phyloP scores from a whole-genome alignment of 1,140 invertebrate genomes.

The Stegodyphus dumicola region DNA sequence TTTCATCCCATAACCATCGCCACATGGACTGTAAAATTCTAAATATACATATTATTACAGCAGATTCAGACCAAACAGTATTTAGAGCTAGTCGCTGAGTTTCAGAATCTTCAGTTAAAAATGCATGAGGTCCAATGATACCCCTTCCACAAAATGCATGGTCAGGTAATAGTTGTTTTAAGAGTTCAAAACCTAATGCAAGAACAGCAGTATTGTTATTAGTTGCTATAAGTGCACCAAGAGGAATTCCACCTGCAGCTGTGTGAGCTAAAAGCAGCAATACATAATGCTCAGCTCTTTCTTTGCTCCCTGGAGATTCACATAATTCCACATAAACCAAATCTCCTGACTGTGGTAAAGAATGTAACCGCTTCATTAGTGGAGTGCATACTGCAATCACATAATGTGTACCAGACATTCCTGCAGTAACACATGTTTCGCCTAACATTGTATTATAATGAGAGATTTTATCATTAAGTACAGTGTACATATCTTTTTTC shows the following conservation, averaged over 20 bases:
- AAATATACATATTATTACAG: conserved; percentile 28
- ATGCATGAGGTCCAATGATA: conserved; percentile 19
- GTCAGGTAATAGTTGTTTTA: conserved; percentile 31
- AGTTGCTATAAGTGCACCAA: conserved; percentile 11
- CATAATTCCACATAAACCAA: conserved; percentile 20
- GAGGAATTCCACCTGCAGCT: conserved; percentile 14
- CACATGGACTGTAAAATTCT: conserved; percentile 34
- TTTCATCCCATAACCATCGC: conserved; percentile 48
- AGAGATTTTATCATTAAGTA: conserved; percentile 10
- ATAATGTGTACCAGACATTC: conserved; percentile 7
- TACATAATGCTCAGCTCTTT: conserved; percentile 29
- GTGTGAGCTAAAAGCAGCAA: conserved; percentile 26
- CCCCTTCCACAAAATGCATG: conserved; percentile 16
- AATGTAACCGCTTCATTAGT: conserved; percentile 33
- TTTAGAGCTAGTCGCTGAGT: not conserved
- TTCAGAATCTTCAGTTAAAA: conserved; percentile 30
- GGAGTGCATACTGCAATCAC: conserved; percentile 29
- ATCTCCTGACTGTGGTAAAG: not conserved
- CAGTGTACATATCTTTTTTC: conserved; percentile 14
- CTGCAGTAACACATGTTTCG: not conserved
- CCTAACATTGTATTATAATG: conserved; percentile 29
- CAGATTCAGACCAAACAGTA: conserved; percentile 15
- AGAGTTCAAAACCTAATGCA: conserved; percentile 23
- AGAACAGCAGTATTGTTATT: conserved; percentile 3
- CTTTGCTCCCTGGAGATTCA: conserved; percentile 42